These are phyloP conservation scores for Centropus bengalensis DNA, from an alignment of 2,113 vertebrate genomes.

Conservation along the genomic window DNA sequence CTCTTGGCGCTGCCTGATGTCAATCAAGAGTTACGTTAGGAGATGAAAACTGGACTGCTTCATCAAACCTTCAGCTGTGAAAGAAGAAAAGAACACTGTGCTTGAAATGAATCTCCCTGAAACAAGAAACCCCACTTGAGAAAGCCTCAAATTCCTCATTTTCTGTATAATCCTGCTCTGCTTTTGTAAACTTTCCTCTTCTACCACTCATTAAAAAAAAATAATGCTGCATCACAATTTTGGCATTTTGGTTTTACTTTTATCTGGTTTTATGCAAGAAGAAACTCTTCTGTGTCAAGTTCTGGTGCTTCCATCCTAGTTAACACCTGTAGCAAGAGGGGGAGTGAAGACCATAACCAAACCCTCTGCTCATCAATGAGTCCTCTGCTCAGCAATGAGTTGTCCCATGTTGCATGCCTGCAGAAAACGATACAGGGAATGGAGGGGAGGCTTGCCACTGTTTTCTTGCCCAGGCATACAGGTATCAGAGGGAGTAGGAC, in stretches of 20 bases:
- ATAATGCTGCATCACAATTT: neutral
- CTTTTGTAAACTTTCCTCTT: neutral
- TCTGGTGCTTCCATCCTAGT: neutral
- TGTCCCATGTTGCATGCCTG: rapidly evolving
- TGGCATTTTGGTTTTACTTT: neutral
- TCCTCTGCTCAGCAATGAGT: neutral
- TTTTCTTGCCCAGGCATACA: neutral
- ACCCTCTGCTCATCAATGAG: too few relatives aligned
- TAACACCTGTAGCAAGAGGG: rapidly evolving
- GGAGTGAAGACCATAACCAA: neutral
- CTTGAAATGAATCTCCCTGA: neutral
- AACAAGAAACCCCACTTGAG: neutral
- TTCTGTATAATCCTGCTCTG: neutral
- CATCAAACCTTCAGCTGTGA: neutral
- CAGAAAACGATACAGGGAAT: neutral
- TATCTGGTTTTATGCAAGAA: neutral
- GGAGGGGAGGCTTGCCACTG: neutral
- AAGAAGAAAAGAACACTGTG: neutral
- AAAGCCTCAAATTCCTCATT: neutral
- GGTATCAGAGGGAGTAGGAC: rapidly evolving
- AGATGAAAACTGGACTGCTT: neutral
- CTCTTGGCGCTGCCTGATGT: neutral
- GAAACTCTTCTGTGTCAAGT: neutral
- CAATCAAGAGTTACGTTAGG: neutral
- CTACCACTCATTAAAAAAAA: neutral